Conservation (phyloP, 1,140 invertebrate genomes). For the Trichoplusia ni region DNA sequence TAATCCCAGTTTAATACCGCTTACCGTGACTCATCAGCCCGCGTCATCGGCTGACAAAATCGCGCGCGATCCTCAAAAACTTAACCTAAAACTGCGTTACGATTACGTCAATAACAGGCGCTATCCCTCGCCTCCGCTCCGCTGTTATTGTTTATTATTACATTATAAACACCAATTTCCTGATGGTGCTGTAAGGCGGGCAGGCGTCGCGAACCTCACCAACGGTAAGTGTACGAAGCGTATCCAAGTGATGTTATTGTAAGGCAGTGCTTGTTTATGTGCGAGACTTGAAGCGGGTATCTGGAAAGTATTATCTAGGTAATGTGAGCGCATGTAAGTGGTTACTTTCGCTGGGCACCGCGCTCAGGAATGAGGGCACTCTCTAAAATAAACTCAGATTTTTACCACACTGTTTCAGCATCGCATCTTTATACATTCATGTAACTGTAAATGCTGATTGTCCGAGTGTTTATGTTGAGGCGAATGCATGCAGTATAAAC, state of each 20-base stretch:
- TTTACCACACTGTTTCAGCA: conserved; percentile 58
- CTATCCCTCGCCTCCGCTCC: conserved; percentile 39
- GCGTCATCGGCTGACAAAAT: conserved; percentile 17
- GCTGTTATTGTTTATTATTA: conserved; percentile 65
- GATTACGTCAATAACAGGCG: conserved; percentile 57
- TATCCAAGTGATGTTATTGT: conserved; percentile 43
- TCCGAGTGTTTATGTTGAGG: conserved; percentile 46
- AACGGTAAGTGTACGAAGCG: conserved; percentile 54
- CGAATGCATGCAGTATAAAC: conserved; percentile 41
- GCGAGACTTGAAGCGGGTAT: conserved; percentile 27
- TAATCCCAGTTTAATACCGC: conserved; percentile 38
- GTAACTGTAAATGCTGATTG: conserved; percentile 46
- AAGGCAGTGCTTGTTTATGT: conserved; percentile 43
- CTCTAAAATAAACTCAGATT: conserved; percentile 67
- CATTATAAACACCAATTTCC: conserved; percentile 52
- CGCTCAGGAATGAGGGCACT: conserved; percentile 67
- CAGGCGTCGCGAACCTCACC: conserved; percentile 43
- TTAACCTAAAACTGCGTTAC: conserved; percentile 40
- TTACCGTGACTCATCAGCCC: conserved; percentile 34
- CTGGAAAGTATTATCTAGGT: conserved; percentile 47
- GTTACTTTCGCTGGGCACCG: conserved; percentile 62
- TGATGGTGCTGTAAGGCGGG: conserved; percentile 47
- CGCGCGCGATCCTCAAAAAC: conserved; percentile 34
- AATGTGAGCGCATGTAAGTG: conserved; percentile 45
- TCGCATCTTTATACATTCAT: conserved; percentile 37